Base-by-base conservation (phyloP, 2,113 vertebrate species). In the Carassius gibelio region DNA sequence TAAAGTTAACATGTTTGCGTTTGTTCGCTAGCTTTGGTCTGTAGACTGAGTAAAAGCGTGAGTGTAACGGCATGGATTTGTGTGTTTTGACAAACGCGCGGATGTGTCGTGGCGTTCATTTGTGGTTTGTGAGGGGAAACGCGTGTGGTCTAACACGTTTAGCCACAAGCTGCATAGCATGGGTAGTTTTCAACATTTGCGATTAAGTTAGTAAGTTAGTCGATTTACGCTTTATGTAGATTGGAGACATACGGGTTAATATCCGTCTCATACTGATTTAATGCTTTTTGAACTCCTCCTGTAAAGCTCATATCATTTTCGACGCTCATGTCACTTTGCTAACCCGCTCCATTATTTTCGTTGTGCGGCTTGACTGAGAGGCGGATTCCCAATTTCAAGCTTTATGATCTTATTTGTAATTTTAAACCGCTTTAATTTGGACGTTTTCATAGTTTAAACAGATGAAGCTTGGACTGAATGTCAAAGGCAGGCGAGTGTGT, bases 121-220 rank as follows among this genome's bases (percentile, higher is more conserved):
- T 64, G 23, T 80, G 59, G 38, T 64, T 19, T 64, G 52, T 66
- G 59, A 11, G 78, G 45, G 2, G n/a, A 64, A 62, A 64, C 72
- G 78, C 78, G 61, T 66, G 59, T 48, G 59, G 38, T 64, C 36
- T 62, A 19, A 62, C 52, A 62, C 77, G 77, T 62, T 79, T 79
- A 45, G 77, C 78, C 59, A 66, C 36, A 42, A 48, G 38, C 59
- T 66, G 3, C 14, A 15, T 15, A 59, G 21, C 30, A 2, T 30
- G 55, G 19, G 38, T 34, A 21, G 9, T 57, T 0, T 19, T 77
- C 1, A 34, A 2, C 30, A 7, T 36, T 34, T 7, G 1, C 11
- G 1, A 23, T n/a, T 1, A n/a, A 9, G 55, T 59, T 59, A 59
- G 55, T 59, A 0, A 26, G 26, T 26, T 26, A 14, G 38, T 80